phyloP scores from a whole-genome alignment of 2,113 vertebrate genomes.

The Myocastor coypus region DNA sequence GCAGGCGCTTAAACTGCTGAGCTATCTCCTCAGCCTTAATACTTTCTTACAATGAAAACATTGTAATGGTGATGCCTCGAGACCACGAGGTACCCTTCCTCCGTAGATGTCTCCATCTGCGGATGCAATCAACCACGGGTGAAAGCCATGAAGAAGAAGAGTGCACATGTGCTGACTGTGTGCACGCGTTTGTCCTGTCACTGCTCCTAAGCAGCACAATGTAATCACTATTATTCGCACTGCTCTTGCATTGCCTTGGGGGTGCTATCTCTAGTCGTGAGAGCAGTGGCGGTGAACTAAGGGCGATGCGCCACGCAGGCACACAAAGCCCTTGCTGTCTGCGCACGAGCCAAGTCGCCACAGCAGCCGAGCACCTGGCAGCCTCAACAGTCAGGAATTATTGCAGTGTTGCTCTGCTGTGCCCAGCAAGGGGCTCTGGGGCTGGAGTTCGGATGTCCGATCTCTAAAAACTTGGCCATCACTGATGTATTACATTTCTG shows the following conservation, averaged over 20 bases:
- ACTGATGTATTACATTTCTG: neutral
- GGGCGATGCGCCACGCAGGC: neutral
- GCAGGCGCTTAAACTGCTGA: too few species aligned
- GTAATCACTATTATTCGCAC: neutral
- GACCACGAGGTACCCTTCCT: neutral
- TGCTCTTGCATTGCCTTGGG: neutral
- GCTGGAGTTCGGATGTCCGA: neutral
- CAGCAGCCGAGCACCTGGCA: neutral
- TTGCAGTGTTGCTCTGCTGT: neutral
- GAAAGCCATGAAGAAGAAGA: neutral
- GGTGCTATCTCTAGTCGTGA: too few species aligned
- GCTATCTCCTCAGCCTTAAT: neutral
- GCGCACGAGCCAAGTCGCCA: neutral
- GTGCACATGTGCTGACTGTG: neutral
- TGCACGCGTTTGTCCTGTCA: too few species aligned
- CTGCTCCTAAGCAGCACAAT: neutral
- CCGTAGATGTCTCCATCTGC: neutral
- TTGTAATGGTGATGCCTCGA: neutral
- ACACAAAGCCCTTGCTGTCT: neutral
- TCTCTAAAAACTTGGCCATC: neutral
- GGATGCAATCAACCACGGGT: neutral
- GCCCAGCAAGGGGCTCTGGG: neutral
- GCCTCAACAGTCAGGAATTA: neutral
- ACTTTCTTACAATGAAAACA: neutral
- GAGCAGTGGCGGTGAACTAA: neutral